Evolutionary conservation across 2,797 vertebrate species (phyloP).

Genomic region (Phylloscopus collybita): DNA sequence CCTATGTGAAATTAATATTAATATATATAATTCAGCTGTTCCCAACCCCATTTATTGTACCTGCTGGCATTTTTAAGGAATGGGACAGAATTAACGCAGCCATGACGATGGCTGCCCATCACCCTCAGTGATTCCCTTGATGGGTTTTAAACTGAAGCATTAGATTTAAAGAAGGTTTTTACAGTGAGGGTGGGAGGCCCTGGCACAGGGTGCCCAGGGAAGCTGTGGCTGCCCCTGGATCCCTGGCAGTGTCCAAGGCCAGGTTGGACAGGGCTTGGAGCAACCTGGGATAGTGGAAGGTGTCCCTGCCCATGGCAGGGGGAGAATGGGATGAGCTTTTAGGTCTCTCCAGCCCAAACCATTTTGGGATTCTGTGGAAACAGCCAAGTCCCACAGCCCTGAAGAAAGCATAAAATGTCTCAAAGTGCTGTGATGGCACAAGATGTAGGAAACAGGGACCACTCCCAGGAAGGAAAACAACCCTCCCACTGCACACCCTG

Average conservation of each 20-base stretch:
- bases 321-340: background rate
- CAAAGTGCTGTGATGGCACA: background rate
- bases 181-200: background rate
- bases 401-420: background rate
- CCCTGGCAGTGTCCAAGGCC: background rate
- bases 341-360: background rate
- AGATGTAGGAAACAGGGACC: background rate
- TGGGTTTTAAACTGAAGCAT: background rate
- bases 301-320: background rate
- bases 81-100: background rate
- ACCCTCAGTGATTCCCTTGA: background rate
- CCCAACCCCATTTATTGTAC: background rate
- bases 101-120: rapidly evolving
- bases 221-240: background rate
- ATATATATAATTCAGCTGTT: background rate
- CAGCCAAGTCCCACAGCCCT: background rate
- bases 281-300: rapidly evolving
- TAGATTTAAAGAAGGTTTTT: background rate
- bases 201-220: background rate
- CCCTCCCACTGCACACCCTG: background rate
- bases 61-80: background rate
- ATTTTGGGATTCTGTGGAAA: background rate
- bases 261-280: rapidly evolving
- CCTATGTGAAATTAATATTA: background rate
- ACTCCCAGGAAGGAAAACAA: background rate